Percentiles rank a stretch among this genome's conserved stretches.
Evolutionary conservation across 2,888 invertebrate species (phyloP).

Genomic region (Drosophila sordidula): DNA sequence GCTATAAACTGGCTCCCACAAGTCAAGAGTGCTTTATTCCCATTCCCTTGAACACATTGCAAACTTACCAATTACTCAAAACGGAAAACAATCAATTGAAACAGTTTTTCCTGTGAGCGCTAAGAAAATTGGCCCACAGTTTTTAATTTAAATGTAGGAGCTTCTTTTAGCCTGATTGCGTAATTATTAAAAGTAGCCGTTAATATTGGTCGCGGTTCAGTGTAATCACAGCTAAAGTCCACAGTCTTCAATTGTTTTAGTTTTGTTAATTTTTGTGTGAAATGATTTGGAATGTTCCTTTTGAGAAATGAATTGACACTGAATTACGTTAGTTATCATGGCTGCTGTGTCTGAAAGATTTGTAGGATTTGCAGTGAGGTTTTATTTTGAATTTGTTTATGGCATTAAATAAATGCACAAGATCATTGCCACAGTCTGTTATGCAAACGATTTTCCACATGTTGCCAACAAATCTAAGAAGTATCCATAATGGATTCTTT

Average conservation of each 20-base stretch:
- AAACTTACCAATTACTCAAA: conserved; percentile 25
- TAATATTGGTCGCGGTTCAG: background rate
- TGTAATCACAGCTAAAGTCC: conserved; percentile 8
- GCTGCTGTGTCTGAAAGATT: conserved; percentile 23
- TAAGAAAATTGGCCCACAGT: background rate
- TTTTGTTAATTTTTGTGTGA: conserved; percentile 30
- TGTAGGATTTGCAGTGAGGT: too few species aligned
- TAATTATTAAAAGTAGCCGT: background rate
- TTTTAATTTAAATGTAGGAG: background rate
- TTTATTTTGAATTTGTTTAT: background rate
- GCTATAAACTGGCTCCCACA: too few species aligned
- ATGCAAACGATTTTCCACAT: background rate
- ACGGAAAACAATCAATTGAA: conserved; percentile 1
- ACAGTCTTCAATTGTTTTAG: conserved; percentile 17
- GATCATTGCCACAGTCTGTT: background rate
- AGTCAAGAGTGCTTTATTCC: too few species aligned
- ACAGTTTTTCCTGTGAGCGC: background rate
- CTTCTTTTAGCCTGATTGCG: background rate
- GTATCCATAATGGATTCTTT: background rate
- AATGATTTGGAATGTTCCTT: conserved; percentile 6
- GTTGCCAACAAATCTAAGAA: background rate
- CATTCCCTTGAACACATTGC: background rate
- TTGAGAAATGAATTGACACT: conserved; percentile 26
- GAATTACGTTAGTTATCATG: background rate
- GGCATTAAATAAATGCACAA: background rate